These are phyloP conservation scores for Xestia xanthographa DNA, from an alignment of 2,888 invertebrate species.

Conservation along the genomic window DNA sequence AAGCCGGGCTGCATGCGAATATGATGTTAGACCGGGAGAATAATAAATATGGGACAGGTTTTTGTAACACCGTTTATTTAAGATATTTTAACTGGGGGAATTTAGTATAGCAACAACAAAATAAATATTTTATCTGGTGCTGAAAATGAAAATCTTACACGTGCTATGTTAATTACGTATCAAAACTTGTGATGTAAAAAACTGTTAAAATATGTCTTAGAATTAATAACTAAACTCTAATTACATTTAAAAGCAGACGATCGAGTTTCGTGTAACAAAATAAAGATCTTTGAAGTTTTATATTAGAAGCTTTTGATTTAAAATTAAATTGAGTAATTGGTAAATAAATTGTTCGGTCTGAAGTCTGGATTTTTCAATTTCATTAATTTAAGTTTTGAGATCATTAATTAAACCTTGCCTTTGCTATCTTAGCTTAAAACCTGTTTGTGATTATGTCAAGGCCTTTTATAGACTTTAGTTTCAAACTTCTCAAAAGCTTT, in stretches of 20 bases:
- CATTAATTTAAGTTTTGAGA: slow-evolving; percentile 31
- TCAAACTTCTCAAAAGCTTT: background rate
- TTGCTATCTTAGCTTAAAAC: slow-evolving; percentile 4
- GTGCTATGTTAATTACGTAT: background rate
- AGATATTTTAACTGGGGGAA: background rate
- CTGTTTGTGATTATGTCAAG: slow-evolving; percentile 21
- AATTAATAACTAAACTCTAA: background rate
- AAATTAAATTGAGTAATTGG: slow-evolving; percentile 42
- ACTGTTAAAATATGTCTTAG: background rate
- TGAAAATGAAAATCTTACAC: background rate
- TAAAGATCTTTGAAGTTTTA: slow-evolving; percentile 20
- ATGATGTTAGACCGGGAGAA: slow-evolving; percentile 6
- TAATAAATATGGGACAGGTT: background rate
- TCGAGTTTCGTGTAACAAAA: background rate
- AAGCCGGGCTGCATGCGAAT: slow-evolving; percentile 10
- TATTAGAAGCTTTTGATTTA: slow-evolving; percentile 28
- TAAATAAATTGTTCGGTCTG: slow-evolving; percentile 15
- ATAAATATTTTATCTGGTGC: background rate
- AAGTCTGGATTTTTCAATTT: slow-evolving; percentile 31
- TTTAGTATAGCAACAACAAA: background rate
- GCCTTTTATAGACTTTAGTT: slow-evolving; percentile 18
- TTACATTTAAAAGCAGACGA: slow-evolving; percentile 9
- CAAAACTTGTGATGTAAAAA: background rate
- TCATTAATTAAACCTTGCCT: slow-evolving; percentile 34
- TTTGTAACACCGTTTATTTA: background rate